A percentile compares a stretch with the other conserved stretches of the same genome.
These are phyloP conservation scores for Pocota personata DNA, from an alignment of 2,888 invertebrate species.

Conservation along the genomic window DNA sequence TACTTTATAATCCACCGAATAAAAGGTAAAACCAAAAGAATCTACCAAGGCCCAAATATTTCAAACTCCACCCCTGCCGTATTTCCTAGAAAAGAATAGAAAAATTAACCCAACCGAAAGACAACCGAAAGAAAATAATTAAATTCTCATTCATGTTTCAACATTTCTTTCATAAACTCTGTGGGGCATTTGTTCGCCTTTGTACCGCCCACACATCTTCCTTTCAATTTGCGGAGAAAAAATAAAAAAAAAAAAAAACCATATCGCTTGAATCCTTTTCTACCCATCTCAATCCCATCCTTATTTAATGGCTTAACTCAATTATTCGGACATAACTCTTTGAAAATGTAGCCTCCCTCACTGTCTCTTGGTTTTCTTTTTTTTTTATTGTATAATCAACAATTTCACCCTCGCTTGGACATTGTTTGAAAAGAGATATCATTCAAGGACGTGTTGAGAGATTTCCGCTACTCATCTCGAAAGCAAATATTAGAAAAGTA, in stretches of 20 bases:
- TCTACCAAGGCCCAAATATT: background rate
- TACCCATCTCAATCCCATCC: background rate
- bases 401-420: conserved; percentile 31
- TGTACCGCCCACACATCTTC: conserved; percentile 24
- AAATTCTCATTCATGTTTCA: conserved; percentile 49
- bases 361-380: background rate
- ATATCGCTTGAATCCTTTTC: conserved; percentile 11
- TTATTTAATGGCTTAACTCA: conserved; percentile 64
- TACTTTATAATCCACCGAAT: too few species aligned
- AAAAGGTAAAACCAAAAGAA: background rate
- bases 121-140: conserved; percentile 41
- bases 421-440: conserved; percentile 48
- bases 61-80: background rate
- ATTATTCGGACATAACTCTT: conserved; percentile 70
- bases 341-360: conserved; percentile 13
- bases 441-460: conserved; percentile 40
- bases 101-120: background rate
- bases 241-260: conserved; percentile 41
- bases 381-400: conserved; percentile 33
- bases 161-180: background rate
- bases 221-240: background rate
- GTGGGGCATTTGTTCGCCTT: background rate
- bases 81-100: background rate
- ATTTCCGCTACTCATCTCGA: conserved; percentile 41
- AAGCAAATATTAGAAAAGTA: conserved; percentile 26